Evolutionary conservation across 2,113 vertebrate genomes (phyloP).

Genomic region (Murina feae): DNA sequence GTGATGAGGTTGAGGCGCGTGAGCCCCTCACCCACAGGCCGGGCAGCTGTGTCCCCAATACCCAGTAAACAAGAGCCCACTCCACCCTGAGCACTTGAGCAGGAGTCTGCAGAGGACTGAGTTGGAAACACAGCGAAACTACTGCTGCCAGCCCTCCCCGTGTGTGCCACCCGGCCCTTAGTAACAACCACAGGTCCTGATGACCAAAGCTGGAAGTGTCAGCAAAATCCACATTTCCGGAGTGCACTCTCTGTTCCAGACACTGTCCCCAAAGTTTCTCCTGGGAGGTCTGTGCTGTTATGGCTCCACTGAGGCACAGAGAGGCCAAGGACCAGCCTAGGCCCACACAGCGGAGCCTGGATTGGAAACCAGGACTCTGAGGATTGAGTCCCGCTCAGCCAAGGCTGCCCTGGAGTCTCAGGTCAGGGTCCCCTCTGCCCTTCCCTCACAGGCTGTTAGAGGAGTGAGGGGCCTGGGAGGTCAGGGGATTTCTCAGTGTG

Average conservation of each 20-base stretch:
- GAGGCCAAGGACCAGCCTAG: background rate
- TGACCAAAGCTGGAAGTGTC: background rate
- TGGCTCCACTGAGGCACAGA: background rate
- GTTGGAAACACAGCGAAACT: background rate
- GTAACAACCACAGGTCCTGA: background rate
- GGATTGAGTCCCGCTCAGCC: background rate
- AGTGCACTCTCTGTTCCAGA: background rate
- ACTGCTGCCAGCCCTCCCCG: background rate
- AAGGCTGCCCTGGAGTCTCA: background rate
- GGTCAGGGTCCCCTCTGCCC: background rate
- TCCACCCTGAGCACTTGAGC: background rate
- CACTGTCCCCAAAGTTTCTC: background rate
- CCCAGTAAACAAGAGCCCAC: background rate
- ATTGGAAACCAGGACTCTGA: background rate
- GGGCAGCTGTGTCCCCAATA: background rate
- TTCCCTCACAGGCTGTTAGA: background rate
- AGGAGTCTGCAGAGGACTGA: background rate
- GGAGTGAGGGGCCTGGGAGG: no score
- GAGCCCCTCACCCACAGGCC: background rate
- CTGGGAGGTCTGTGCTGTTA: background rate
- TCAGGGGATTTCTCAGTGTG: background rate
- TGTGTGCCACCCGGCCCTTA: rapidly evolving
- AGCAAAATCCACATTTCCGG: background rate
- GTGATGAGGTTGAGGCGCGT: background rate
- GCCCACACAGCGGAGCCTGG: rapidly evolving